Evolutionary conservation across 1,140 invertebrate species (phyloP).

Genomic region (Saxidomus purpurata): DNA sequence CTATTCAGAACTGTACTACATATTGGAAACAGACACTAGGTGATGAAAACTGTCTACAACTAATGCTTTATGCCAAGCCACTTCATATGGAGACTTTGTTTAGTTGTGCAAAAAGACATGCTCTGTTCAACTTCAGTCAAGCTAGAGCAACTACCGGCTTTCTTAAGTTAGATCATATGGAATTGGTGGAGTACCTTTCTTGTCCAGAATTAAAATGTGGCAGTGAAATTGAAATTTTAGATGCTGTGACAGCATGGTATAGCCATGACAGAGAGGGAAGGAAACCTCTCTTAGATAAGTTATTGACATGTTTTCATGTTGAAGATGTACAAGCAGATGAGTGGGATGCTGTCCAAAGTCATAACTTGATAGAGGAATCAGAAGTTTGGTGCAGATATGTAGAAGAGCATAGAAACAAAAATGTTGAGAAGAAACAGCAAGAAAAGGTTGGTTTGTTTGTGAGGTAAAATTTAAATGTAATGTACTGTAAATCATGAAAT

Average conservation of each 20-base stretch:
- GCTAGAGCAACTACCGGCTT: neutral
- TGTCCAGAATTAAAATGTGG: conserved; percentile 5
- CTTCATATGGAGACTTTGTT: neutral
- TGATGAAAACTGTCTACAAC: neutral
- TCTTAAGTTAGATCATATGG: neutral
- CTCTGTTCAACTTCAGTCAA: conserved; percentile 28
- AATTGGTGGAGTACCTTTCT: conserved; percentile 12
- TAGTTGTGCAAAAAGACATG: conserved; percentile 16
- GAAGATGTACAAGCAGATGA: conserved; percentile 21
- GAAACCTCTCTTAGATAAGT: neutral
- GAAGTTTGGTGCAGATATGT: neutral
- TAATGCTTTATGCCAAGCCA: neutral
- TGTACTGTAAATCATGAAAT: no score
- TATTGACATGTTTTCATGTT: conserved; percentile 18
- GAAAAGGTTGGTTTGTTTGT: neutral
- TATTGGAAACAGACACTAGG: neutral
- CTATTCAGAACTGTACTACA: conserved; percentile 6
- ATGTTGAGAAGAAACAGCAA: neutral
- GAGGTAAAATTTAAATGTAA: no score
- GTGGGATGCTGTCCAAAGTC: neutral
- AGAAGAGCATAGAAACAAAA: neutral
- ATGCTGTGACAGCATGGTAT: conserved; percentile 27
- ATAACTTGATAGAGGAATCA: neutral
- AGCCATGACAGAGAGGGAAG: neutral
- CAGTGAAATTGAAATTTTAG: conserved; percentile 16